phyloP scores from a whole-genome alignment of 2,888 invertebrate species.

The Trichacis sp. region DNA sequence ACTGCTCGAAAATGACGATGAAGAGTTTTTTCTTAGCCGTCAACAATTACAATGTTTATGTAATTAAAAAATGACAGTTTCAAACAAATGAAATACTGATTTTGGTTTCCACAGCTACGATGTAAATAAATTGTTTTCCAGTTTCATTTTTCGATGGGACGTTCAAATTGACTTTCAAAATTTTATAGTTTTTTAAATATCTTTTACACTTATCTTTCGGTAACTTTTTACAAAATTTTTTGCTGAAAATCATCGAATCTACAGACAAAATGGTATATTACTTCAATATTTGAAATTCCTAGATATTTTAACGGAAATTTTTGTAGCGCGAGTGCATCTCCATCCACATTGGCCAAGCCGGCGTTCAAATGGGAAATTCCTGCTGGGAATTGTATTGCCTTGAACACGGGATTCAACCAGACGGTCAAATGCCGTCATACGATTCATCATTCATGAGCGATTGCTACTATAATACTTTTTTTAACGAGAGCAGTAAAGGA shows the following conservation, averaged over 20 bases:
- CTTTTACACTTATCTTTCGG: slow-evolving; percentile 1
- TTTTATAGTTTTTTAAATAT: slow-evolving; percentile 10
- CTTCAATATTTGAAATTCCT: background rate
- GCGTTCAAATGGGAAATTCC: slow-evolving; percentile 86
- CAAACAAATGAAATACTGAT: slow-evolving; percentile 4
- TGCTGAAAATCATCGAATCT: background rate
- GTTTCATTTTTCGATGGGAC: slow-evolving; percentile 13
- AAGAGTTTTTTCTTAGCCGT: too few species aligned
- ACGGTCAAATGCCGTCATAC: slow-evolving; percentile 78
- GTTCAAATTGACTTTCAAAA: slow-evolving; percentile 10
- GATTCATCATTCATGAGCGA: slow-evolving; percentile 69
- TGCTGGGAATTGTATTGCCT: slow-evolving; percentile 89
- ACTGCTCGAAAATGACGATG: too few species aligned
- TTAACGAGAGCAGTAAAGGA: slow-evolving; percentile 86
- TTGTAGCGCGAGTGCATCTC: slow-evolving; percentile 87
- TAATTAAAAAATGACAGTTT: too few species aligned
- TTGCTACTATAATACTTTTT: slow-evolving; percentile 80
- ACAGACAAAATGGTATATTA: slow-evolving; percentile 11
- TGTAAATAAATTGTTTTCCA: background rate
- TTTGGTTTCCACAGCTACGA: slow-evolving; percentile 14
- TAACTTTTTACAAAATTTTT: slow-evolving; percentile 7
- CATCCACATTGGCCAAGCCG: slow-evolving; percentile 88
- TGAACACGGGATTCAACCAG: slow-evolving; percentile 85
- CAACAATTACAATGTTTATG: too few species aligned
- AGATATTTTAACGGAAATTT: background rate